A percentile compares a stretch with the other conserved stretches of the same genome.
These are phyloP conservation scores for Cheilosia impressa DNA, from an alignment of 2,888 invertebrate species.

Conservation along the genomic window DNA sequence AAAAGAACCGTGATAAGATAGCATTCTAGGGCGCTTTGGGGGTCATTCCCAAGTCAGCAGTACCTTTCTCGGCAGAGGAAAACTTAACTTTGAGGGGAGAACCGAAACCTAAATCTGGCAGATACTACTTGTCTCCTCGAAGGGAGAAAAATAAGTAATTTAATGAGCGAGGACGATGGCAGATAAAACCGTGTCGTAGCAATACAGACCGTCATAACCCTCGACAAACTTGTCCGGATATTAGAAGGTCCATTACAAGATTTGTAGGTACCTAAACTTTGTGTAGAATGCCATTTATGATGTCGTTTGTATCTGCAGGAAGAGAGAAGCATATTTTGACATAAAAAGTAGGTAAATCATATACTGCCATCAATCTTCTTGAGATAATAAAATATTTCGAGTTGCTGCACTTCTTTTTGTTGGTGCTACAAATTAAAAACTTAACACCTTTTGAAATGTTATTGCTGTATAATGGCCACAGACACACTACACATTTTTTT, in stretches of 20 bases:
- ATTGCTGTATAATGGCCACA: constrained; percentile 66
- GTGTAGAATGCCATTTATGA: neutral
- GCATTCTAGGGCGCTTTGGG: constrained; percentile 57
- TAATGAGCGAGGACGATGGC: constrained; percentile 55
- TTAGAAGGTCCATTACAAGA: constrained; percentile 32
- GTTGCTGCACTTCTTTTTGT: constrained; percentile 23
- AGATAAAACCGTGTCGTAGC: constrained; percentile 71
- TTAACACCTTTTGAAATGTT: constrained; percentile 70
- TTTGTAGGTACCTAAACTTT: constrained; percentile 8
- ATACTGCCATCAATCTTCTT: neutral
- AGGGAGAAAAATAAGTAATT: constrained; percentile 47
- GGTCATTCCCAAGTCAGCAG: constrained; percentile 61
- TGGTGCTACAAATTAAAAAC: constrained; percentile 58
- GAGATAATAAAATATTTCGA: constrained; percentile 30
- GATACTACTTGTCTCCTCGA: neutral
- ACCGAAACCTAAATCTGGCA: constrained; percentile 25
- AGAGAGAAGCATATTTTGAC: neutral
- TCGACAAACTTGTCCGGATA: constrained; percentile 59
- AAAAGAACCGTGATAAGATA: constrained; percentile 69
- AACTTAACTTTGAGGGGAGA: constrained; percentile 36
- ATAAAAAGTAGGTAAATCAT: constrained; percentile 21
- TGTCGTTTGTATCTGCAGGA: neutral
- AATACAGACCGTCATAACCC: constrained; percentile 66
- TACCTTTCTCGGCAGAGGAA: neutral
- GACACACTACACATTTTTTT: constrained; percentile 28